Evolutionary conservation across 2,797 vertebrate genomes (phyloP), one percentile per base, ranked within the genome.

Genomic region (Microctenopoma stevenorrisi): DNA sequence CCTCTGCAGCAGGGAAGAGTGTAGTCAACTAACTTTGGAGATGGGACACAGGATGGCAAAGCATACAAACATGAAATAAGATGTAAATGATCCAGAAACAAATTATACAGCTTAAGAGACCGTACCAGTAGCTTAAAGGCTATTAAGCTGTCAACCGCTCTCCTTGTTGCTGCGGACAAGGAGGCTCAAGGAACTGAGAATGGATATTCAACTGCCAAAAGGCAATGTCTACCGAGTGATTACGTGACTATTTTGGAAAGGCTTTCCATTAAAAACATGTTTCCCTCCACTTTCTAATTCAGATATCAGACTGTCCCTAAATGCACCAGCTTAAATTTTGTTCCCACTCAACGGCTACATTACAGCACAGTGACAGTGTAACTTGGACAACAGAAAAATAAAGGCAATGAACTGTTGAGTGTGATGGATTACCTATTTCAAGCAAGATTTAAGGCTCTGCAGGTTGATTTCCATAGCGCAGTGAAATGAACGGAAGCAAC

Each of bases 391-490:
- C 68, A 61, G 40, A 77, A 38, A 79, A 76, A 74, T 65, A 74
- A 81, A 82, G 62, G 60, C 61, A 81, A 50, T 62, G 68, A 72
- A 72, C 44, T 72, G 73, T 51, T 84, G 25, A 11, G 4, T n/a
- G 33, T 89, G 84, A 88, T 84, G 76, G 72, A 86, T 86, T 64
- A 69, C 64, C 58, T 58, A 47, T 84, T 79, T 80, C 78, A 70
- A 76, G 79, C 65, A 38, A 68, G 46, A 73, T 83, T 86, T 74
- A 78, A 76, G 68, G 55, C 59, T 63, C 4, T 26, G 40, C 47
- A 28, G 33, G 73, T 48, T 61, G 51, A 62, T 80, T 79, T 74
- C 67, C 43, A 13, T 16, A n/a, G 59, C 3, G 2, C 37, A 5
- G 42, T 15, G 50, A 64, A 75, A 64, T 65, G 55, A 76, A 62